phyloP scores from a whole-genome alignment of 2,797 vertebrate species.

The Gallinago stenura region DNA sequence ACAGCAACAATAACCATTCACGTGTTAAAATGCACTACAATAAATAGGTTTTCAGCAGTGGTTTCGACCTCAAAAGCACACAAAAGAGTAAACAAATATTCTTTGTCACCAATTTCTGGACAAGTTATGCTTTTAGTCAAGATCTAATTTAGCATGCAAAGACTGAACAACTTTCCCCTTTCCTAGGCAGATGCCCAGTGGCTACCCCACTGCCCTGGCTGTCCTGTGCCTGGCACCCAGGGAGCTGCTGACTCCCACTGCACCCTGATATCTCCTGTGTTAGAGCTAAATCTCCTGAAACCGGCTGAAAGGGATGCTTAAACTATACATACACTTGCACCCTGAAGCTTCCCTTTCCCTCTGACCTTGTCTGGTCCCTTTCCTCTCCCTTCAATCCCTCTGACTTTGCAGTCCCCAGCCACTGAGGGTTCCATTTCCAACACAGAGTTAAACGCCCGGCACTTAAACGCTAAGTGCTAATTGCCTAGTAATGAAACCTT shows the following conservation, averaged over 20 bases:
- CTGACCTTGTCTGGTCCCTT: not conserved
- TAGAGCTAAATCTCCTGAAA: not conserved
- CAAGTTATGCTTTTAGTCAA: not conserved
- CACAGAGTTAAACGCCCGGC: conserved; percentile 32
- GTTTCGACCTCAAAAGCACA: not conserved
- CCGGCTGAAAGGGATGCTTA: not conserved
- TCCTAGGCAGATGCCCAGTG: too few relatives aligned
- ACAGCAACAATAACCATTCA: not conserved
- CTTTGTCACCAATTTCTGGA: not conserved
- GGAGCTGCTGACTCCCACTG: fast-evolving
- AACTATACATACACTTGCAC: not conserved
- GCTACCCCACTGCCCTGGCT: not conserved
- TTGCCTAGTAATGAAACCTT: conserved; percentile 73
- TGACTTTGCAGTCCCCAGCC: not conserved
- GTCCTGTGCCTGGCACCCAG: not conserved
- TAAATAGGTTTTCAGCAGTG: not conserved
- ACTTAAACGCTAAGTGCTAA: conserved; percentile 64
- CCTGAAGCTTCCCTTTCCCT: not conserved
- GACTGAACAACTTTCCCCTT: not conserved
- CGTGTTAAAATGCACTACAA: not conserved
- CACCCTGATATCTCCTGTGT: fast-evolving
- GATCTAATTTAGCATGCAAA: not conserved
- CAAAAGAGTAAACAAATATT: not conserved
- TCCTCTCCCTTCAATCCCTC: not conserved
- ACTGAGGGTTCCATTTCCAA: conserved; percentile 1